Percentiles rank a stretch among this genome's conserved stretches.
Conservation (phyloP, 64 coral and sea anemone genomes). For the Stichodactyla helianthus region DNA sequence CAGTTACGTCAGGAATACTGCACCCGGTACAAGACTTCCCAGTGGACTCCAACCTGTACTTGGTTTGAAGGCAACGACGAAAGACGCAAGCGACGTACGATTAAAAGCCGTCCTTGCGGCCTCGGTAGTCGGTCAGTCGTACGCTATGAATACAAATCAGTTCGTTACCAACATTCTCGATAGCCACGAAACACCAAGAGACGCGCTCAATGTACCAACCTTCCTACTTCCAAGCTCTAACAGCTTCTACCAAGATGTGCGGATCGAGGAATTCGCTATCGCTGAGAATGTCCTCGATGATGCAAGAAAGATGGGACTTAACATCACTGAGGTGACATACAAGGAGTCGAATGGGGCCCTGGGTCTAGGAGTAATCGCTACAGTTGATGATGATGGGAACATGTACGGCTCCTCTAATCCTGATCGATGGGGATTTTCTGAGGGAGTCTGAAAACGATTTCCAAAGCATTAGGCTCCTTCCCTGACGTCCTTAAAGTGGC, state of each 20-base stretch:
- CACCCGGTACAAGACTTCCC: slow-evolving; percentile 42
- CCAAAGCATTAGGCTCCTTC: too few relatives aligned
- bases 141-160: slow-evolving; percentile 45
- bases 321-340: slow-evolving; percentile 62
- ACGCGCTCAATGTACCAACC: slow-evolving; percentile 60
- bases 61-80: slow-evolving; percentile 5
- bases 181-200: slow-evolving; percentile 57
- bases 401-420: slow-evolving; percentile 68
- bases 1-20: slow-evolving; percentile 50
- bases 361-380: slow-evolving; percentile 60
- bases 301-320: slow-evolving; percentile 58
- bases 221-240: slow-evolving; percentile 44
- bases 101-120: slow-evolving; percentile 55
- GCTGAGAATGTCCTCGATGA: slow-evolving; percentile 39
- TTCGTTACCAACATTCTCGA: slow-evolving; percentile 57
- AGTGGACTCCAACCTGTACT: slow-evolving; percentile 52
- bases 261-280: slow-evolving; percentile 50
- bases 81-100: not conserved
- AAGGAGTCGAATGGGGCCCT: slow-evolving; percentile 25
- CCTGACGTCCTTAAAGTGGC: too few relatives aligned
- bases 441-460: slow-evolving; percentile 34
- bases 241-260: slow-evolving; percentile 62
- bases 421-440: slow-evolving; percentile 51
- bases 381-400: slow-evolving; percentile 50
- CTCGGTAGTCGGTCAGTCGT: slow-evolving; percentile 66